phyloP scores from a whole-genome alignment of 2,113 vertebrate species.

The Cisticola juncidis region DNA sequence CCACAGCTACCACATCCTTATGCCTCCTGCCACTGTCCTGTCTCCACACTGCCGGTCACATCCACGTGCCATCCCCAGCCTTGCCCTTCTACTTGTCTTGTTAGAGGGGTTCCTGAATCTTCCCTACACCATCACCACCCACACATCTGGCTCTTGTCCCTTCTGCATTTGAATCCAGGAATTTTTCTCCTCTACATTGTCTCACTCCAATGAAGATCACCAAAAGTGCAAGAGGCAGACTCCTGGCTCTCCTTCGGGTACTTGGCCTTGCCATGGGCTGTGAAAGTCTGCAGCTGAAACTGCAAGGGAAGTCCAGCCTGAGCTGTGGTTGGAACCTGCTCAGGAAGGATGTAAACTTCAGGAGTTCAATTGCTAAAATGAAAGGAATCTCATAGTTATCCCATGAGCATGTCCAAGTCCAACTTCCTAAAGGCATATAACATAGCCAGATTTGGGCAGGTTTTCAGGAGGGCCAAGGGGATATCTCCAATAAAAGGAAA shows the following conservation, averaged over 20 bases:
- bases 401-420: background rate
- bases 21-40: background rate
- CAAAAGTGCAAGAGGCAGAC: background rate
- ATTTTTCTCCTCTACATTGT: background rate
- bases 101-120: background rate
- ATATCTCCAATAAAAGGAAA: constrained; percentile 21
- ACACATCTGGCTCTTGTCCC: background rate
- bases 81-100: background rate
- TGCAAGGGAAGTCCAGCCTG: background rate
- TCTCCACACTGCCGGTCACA: background rate
- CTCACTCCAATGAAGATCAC: background rate
- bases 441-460: background rate
- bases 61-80: rapidly evolving
- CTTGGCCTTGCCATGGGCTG: background rate
- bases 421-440: background rate
- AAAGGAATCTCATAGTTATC: background rate
- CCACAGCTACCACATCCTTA: background rate
- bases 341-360: background rate
- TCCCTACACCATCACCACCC: background rate
- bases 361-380: background rate
- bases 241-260: background rate
- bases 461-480: constrained; percentile 9
- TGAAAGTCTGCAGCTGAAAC: background rate
- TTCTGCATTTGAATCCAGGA: background rate
- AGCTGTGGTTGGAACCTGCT: background rate